phyloP scores from a whole-genome alignment of 64 coral and sea anemone species.

The Pachyseris speciosa region DNA sequence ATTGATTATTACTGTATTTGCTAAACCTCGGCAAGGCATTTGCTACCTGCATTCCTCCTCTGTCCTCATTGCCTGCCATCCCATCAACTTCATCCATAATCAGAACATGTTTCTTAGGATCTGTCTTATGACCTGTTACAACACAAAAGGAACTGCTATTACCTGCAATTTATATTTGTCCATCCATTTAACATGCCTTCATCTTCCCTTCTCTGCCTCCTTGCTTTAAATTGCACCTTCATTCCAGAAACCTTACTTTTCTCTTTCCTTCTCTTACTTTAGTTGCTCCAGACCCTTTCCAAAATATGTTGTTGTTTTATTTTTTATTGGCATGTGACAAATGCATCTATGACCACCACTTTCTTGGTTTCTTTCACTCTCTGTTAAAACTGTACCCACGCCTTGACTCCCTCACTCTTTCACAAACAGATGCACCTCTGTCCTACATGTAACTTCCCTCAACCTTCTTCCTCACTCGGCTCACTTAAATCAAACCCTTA shows the following conservation, averaged over 20 bases:
- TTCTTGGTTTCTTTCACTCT: too few species aligned
- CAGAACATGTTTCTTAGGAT: constrained; percentile 80
- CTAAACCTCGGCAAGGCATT: neutral
- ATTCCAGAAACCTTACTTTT: neutral
- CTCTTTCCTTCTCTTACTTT: too few species aligned
- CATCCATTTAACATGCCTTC: neutral
- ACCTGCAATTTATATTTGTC: neutral
- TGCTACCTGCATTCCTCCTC: constrained; percentile 89
- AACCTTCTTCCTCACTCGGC: too few species aligned
- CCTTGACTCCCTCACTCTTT: too few species aligned
- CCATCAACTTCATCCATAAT: constrained; percentile 99
- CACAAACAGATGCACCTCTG: too few species aligned
- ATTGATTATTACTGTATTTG: too few species aligned
- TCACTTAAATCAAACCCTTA: neutral
- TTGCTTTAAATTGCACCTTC: neutral
- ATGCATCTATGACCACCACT: too few species aligned
- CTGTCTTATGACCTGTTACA: constrained; percentile 41
- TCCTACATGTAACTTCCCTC: too few species aligned
- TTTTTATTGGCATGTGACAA: too few species aligned
- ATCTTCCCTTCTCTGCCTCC: neutral
- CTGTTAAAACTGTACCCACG: too few species aligned
- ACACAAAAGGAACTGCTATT: neutral
- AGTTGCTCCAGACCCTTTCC: too few species aligned
- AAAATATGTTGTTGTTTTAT: too few species aligned
- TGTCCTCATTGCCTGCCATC: constrained; percentile 98